phyloP scores from a whole-genome alignment of 2,113 vertebrate species.

The Prietella phreatophila region DNA sequence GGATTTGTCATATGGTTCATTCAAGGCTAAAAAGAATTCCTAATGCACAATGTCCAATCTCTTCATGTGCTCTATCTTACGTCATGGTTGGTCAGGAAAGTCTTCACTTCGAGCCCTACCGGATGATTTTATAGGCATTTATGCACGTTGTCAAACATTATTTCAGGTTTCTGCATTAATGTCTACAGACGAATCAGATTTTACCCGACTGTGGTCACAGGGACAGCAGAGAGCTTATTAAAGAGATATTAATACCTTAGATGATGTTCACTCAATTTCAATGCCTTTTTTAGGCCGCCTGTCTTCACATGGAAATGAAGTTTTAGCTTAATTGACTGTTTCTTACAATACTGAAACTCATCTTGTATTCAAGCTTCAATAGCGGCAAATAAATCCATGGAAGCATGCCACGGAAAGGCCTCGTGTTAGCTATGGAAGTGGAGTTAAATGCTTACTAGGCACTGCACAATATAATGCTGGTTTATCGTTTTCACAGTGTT shows the following conservation, averaged over 20 bases:
- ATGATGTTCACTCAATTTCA: slow-evolving; percentile 12
- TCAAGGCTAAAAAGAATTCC: neutral
- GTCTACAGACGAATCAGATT: slow-evolving; percentile 21
- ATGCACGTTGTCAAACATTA: slow-evolving; percentile 27
- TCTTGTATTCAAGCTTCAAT: neutral
- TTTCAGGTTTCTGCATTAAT: slow-evolving; percentile 28
- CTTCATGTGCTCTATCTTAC: neutral
- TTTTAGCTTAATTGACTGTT: neutral
- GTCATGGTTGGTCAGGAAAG: slow-evolving; percentile 2
- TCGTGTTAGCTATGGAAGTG: neutral
- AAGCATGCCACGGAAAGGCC: neutral
- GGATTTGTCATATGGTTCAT: neutral
- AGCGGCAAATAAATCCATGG: neutral
- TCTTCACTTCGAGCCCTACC: neutral
- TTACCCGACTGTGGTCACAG: neutral
- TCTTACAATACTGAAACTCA: neutral
- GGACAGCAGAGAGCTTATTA: slow-evolving; percentile 38
- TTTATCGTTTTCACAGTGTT: neutral
- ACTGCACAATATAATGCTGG: neutral
- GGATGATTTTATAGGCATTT: slow-evolving; percentile 14
- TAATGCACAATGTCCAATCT: neutral
- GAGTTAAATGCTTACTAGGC: neutral
- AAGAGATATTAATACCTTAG: slow-evolving; percentile 40
- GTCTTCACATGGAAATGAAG: neutral
- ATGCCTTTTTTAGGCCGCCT: slow-evolving; percentile 5